These are phyloP conservation scores for Paradoxurus hermaphroditus DNA, from an alignment of 2,113 vertebrate species.

Conservation along the genomic window DNA sequence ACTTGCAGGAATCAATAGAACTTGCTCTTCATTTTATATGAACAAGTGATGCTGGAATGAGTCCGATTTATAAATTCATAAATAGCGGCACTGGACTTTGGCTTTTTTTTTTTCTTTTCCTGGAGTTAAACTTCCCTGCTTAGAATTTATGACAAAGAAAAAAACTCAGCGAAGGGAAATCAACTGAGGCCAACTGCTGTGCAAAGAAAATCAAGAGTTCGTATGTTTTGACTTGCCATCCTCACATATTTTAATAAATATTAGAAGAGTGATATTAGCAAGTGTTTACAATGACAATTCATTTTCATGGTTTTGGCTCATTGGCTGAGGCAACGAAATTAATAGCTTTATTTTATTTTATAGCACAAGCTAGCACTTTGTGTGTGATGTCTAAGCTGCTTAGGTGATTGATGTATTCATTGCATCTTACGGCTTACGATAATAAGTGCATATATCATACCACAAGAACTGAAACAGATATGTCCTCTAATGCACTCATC, in stretches of 20 bases:
- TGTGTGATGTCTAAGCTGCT: slow-evolving; percentile 24
- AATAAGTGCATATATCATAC: slow-evolving; percentile 63
- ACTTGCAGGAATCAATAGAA: slow-evolving; percentile 26
- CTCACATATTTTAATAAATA: slow-evolving; percentile 53
- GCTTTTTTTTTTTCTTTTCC: background rate
- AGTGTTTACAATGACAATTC: slow-evolving; percentile 61
- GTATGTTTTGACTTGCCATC: background rate
- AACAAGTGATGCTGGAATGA: slow-evolving; percentile 26
- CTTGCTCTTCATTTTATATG: slow-evolving; percentile 26
- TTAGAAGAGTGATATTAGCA: slow-evolving; percentile 42
- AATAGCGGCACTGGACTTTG: background rate
- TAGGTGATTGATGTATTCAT: slow-evolving; percentile 51
- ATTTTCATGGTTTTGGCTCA: slow-evolving; percentile 61
- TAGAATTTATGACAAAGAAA: background rate
- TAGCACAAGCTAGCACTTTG: slow-evolving; percentile 43
- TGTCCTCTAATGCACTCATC: slow-evolving; percentile 2
- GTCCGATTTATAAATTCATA: slow-evolving; percentile 55
- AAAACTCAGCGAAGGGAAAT: slow-evolving; percentile 18
- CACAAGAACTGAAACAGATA: slow-evolving; percentile 37
- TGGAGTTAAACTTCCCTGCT: slow-evolving; percentile 51
- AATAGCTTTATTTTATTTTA: slow-evolving; percentile 70
- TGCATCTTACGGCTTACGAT: slow-evolving; percentile 52
- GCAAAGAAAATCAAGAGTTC: slow-evolving; percentile 6
- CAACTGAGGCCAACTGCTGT: slow-evolving; percentile 17
- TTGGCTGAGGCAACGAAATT: slow-evolving; percentile 59